A percentile compares a stretch with the other conserved stretches of the same genome.
Conservation (phyloP, 2,113 vertebrate species). For the Zapornia atra region DNA sequence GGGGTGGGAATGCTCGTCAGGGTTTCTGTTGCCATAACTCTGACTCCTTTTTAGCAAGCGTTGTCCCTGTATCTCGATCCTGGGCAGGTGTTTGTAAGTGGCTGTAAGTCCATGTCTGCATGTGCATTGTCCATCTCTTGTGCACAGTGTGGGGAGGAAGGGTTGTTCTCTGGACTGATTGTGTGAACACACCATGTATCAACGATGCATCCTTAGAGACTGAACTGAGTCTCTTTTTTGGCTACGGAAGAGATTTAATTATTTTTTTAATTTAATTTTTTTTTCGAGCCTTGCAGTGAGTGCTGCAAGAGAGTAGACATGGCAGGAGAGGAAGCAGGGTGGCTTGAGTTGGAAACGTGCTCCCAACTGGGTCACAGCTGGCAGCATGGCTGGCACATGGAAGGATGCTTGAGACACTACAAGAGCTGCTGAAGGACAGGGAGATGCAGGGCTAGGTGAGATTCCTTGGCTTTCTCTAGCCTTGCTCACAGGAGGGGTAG, state of each 20-base stretch:
- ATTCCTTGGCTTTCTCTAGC: neutral
- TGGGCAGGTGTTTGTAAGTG: neutral
- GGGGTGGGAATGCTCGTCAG: neutral
- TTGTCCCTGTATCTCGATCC: neutral
- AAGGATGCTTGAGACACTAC: neutral
- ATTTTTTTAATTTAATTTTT: neutral
- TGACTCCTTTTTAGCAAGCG: neutral
- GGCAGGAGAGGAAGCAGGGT: neutral
- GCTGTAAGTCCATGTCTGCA: rapidly evolving
- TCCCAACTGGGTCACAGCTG: neutral
- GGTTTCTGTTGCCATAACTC: neutral
- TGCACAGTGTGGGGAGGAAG: neutral
- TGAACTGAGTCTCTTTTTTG: neutral
- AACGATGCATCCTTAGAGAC: neutral
- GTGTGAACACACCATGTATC: neutral
- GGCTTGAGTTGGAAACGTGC: neutral
- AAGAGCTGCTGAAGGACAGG: neutral
- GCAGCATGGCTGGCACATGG: neutral
- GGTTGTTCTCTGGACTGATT: neutral
- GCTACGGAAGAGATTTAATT: neutral
- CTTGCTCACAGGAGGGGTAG: neutral
- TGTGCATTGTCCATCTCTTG: neutral
- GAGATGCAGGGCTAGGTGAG: neutral
- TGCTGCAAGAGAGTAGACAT: neutral
- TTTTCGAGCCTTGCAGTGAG: neutral